Evolutionary conservation across 2,888 invertebrate species (phyloP), one percentile per base, ranked within the genome.

Genomic region (Rhingia rostrata): DNA sequence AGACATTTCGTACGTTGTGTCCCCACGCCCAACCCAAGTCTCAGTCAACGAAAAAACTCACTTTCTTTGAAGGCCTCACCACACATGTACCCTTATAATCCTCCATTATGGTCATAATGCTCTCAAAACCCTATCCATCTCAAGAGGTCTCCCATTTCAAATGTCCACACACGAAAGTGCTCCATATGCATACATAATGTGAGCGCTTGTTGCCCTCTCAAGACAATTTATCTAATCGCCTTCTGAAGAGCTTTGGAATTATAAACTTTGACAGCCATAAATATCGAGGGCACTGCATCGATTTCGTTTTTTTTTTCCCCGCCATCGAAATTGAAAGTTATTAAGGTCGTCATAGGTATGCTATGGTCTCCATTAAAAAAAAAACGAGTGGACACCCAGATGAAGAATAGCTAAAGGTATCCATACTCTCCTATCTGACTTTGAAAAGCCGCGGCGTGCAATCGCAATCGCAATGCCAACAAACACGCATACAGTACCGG

Each of bases 161-260:
- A 69, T 79, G 79, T 79, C 73, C 72, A 54, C 60, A 75, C 43
- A 61, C 51, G 49, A 39, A 30, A 58, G 6, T 70, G 78, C 73
- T 78, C 82, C 72, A 73, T 47, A 82, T 82, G 81, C 75, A 82
- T 75, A 67, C 39, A 54, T 63, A 41, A 63, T 66, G 53, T 37
- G 56, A 45, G 22, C 22, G 22, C 5, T 32, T 10, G 9, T 22
- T 58, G 61, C 54, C 30, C 67, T 39, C 66, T 79, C 43, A 49
- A 41, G 73, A 72, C 60, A 67, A 78, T 83, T 83, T 78, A 78
- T 69, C 67, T 83, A 79, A 83, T 83, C 67, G 79, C 56, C 63
- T 39, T 79, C 69, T 79, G 67, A 79, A 83, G 83, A 73, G 79
- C 73, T 79, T 60, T 73, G 73, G 73, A 79, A 73, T 83, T 79